A percentile compares a stretch with the other conserved stretches of the same genome.
These are phyloP conservation scores for Paramacrobiotus metropolitanus DNA, from an alignment of 1,140 invertebrate genomes.

Conservation along the genomic window DNA sequence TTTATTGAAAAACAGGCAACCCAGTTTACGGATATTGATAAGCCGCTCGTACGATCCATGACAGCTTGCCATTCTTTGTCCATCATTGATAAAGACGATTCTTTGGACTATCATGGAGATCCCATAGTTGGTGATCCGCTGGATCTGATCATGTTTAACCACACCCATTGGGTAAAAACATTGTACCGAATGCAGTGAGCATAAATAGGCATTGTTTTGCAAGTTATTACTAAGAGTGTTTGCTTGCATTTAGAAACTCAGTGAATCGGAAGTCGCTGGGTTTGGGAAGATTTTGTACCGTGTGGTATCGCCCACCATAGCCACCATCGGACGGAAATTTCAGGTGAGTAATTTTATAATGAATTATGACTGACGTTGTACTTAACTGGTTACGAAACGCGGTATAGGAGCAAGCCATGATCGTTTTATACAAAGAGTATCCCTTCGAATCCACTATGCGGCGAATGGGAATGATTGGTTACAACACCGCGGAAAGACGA, in stretches of 20 bases:
- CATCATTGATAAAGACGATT: conserved; percentile 36
- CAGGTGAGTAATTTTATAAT: no score
- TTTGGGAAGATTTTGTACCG: not conserved
- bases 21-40: not conserved
- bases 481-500: not conserved
- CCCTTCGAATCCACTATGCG: conserved; percentile 76
- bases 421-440: conserved; percentile 30
- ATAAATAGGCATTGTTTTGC: no score
- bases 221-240: no score
- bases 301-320: not conserved
- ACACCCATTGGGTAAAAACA: conserved; percentile 29
- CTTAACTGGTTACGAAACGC: no score
- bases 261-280: not conserved
- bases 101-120: not conserved
- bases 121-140: conserved; percentile 66
- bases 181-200: no score
- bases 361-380: no score
- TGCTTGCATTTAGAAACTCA: not conserved
- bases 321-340: no score
- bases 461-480: conserved; percentile 60
- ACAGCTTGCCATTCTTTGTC: conserved; percentile 68
- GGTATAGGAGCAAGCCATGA: not conserved
- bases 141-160: conserved; percentile 51
- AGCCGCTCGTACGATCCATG: conserved; percentile 30
- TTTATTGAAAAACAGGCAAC: not conserved